Evolutionary conservation across 23 tunicate genomes (phyloP).

Genomic region (Phallusia fumigata): DNA sequence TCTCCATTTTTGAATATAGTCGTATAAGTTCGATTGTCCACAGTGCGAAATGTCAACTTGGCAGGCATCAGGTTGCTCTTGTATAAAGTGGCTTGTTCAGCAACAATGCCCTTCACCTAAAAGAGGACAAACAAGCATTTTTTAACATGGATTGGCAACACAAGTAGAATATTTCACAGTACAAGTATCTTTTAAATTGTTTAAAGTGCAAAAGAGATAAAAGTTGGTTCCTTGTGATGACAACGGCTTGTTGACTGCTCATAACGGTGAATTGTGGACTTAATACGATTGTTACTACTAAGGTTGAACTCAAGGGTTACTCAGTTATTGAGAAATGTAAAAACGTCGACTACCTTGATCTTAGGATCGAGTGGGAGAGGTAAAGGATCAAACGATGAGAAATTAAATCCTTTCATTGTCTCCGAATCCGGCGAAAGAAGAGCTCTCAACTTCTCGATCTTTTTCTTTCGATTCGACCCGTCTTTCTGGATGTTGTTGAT

Average conservation of each 20-base stretch:
- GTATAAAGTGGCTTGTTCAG: slow-evolving; percentile 77
- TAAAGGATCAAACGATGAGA: slow-evolving; percentile 64
- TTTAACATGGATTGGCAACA: too few species aligned
- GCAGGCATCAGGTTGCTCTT: slow-evolving; percentile 99
- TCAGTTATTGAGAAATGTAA: too few species aligned
- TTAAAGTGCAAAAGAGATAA: too few species aligned
- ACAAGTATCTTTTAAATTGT: too few species aligned
- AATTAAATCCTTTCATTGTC: slow-evolving; percentile 11
- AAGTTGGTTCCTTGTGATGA: too few species aligned
- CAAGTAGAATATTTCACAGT: too few species aligned
- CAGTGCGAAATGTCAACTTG: slow-evolving; percentile 60
- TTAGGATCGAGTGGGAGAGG: slow-evolving; percentile 88
- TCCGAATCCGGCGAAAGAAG: slow-evolving; percentile 41
- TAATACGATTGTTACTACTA: too few species aligned
- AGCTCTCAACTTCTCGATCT: slow-evolving; percentile 67
- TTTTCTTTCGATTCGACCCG: slow-evolving; percentile 69
- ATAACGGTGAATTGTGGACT: too few species aligned
- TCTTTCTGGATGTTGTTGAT: slow-evolving; percentile 58
- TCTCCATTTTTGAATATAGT: slow-evolving; percentile 97
- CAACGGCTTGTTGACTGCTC: too few species aligned
- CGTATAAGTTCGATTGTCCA: slow-evolving; percentile 50
- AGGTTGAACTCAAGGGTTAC: too few species aligned
- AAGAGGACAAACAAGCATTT: too few species aligned
- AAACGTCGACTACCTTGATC: slow-evolving; percentile 37
- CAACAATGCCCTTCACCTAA: slow-evolving; percentile 78